These are phyloP conservation scores for Uloborus plumipes DNA, from an alignment of 2,888 invertebrate genomes.

Conservation along the genomic window DNA sequence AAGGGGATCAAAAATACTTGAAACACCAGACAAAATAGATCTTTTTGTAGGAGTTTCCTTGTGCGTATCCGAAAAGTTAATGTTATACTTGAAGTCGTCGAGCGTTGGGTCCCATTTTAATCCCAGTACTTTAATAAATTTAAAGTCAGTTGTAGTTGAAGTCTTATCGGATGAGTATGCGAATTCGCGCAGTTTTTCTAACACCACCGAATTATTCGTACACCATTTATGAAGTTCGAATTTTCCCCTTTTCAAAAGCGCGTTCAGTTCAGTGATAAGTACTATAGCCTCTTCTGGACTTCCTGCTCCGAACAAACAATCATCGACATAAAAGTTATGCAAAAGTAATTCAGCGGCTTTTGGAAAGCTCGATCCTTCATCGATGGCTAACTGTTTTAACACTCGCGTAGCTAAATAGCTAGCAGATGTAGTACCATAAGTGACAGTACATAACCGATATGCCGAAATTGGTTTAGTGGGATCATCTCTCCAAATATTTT, in stretches of 20 bases:
- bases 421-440: conserved; percentile 13
- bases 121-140: conserved; percentile 6
- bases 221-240: conserved; percentile 19
- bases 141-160: not conserved
- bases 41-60: not conserved
- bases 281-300: not conserved
- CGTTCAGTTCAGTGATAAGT: not conserved
- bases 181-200: too few relatives aligned
- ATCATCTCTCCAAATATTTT: conserved; percentile 2
- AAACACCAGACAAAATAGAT: not conserved
- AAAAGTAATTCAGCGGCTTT: not conserved
- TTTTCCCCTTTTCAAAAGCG: not conserved
- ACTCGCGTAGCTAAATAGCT: not conserved
- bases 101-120: not conserved
- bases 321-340: conserved; percentile 12
- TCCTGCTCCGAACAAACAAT: not conserved
- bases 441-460: conserved; percentile 6
- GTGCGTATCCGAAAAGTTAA: not conserved
- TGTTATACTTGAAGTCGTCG: not conserved
- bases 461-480: conserved; percentile 3
- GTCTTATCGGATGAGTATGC: too few relatives aligned
- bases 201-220: too few relatives aligned
- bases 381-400: not conserved
- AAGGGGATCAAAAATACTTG: conserved; percentile 12
- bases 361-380: not conserved